A percentile compares a stretch with the other conserved stretches of the same genome.
Conservation (phyloP, 2,113 vertebrate species). For the Bucco capensis region DNA sequence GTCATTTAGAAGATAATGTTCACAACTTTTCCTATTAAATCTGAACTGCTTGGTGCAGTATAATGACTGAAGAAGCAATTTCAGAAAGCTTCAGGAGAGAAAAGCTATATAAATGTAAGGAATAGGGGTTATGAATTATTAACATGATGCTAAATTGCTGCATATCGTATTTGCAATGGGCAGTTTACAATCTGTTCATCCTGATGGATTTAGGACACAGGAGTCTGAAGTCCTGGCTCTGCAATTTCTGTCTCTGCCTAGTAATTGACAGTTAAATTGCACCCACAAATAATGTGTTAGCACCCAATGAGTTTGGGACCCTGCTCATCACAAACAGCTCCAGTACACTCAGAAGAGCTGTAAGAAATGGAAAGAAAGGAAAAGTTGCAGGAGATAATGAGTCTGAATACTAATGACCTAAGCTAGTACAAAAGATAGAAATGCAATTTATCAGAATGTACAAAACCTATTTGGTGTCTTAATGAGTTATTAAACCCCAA, state of each 20-base stretch:
- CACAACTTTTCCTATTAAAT: constrained; percentile 23
- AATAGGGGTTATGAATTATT: constrained; percentile 47
- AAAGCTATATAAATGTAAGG: constrained; percentile 30
- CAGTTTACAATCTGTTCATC: constrained; percentile 73
- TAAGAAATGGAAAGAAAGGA: constrained; percentile 42
- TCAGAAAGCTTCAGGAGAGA: constrained; percentile 59
- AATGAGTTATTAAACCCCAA: neutral
- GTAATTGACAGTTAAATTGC: constrained; percentile 43
- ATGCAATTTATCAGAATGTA: constrained; percentile 24
- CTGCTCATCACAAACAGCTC: constrained; percentile 23
- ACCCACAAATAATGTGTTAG: constrained; percentile 29
- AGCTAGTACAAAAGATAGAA: neutral
- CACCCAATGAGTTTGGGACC: constrained; percentile 13
- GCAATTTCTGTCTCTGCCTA: constrained; percentile 55
- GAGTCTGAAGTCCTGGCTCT: constrained; percentile 53
- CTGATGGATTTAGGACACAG: constrained; percentile 62
- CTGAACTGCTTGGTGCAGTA: neutral
- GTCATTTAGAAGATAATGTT: neutral
- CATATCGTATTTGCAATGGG: constrained; percentile 63
- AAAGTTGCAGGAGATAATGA: constrained; percentile 50
- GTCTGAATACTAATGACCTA: constrained; percentile 20
- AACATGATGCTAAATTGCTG: constrained; percentile 57
- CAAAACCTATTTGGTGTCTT: constrained; percentile 1
- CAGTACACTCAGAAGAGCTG: constrained; percentile 40
- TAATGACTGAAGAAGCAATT: constrained; percentile 54